phyloP scores from a whole-genome alignment of 2,113 vertebrate genomes.

The Eulemur rufifrons region DNA sequence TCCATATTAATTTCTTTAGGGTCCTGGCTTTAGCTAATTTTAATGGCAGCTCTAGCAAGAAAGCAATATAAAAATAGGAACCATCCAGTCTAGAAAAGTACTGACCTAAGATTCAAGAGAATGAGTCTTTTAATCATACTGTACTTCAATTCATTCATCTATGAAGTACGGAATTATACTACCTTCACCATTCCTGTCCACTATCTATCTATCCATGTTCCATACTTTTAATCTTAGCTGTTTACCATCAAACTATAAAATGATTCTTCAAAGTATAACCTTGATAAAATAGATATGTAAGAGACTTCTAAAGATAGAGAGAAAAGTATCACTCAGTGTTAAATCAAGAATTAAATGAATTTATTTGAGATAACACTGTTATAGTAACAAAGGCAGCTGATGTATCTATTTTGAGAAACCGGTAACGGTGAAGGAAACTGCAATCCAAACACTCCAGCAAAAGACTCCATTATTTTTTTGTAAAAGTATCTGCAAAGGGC shows the following conservation, averaged over 20 bases:
- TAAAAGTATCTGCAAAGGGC: not conserved
- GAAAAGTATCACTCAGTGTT: not conserved
- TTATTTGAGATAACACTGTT: not conserved
- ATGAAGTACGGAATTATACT: not conserved
- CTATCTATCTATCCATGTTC: not conserved
- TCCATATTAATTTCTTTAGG: not conserved
- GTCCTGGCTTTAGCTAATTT: not conserved
- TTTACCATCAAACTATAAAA: slow-evolving; percentile 18
- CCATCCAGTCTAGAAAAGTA: not conserved
- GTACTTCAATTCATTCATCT: not conserved
- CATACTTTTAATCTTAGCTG: not conserved
- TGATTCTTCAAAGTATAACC: slow-evolving; percentile 7
- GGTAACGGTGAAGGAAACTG: not conserved
- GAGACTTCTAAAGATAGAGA: slow-evolving; percentile 41
- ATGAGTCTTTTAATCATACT: not conserved
- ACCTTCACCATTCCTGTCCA: not conserved
- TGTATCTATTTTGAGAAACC: slow-evolving; percentile 33
- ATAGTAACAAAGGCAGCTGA: not conserved
- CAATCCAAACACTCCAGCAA: not conserved
- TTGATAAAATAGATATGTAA: slow-evolving; percentile 12
- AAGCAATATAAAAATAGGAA: not conserved
- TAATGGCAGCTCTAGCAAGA: not conserved
- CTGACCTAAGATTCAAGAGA: not conserved
- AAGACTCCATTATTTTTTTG: not conserved
- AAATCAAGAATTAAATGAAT: slow-evolving; percentile 21